Percentiles rank a stretch among this genome's conserved stretches.
These are phyloP conservation scores for Otolemur garnettii DNA, from an alignment of 2,113 vertebrate species.

Conservation along the genomic window DNA sequence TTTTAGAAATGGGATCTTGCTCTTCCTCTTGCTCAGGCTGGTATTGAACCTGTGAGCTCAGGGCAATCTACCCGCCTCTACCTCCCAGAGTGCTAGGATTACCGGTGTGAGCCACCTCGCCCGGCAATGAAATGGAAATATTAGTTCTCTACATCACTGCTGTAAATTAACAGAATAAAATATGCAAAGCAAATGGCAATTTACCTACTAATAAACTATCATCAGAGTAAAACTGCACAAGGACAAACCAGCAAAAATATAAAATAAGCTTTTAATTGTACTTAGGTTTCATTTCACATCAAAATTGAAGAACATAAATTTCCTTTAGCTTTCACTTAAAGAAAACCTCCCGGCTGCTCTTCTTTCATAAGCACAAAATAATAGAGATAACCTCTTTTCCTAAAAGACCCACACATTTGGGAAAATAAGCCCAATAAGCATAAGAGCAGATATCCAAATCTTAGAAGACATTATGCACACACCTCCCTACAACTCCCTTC, in stretches of 20 bases:
- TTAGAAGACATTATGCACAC: neutral
- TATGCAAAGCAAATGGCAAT: neutral
- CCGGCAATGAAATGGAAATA: neutral
- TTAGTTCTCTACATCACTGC: neutral
- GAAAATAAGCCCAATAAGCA: neutral
- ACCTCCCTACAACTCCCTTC: neutral
- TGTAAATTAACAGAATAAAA: neutral
- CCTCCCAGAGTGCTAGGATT: too few species aligned
- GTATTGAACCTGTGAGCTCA: too few species aligned
- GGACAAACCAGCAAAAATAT: neutral
- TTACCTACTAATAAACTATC: neutral
- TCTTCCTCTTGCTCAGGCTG: too few species aligned
- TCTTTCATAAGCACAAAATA: neutral
- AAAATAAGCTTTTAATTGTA: neutral
- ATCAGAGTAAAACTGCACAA: neutral
- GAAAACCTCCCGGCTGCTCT: neutral
- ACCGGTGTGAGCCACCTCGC: too few species aligned
- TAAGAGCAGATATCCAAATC: neutral
- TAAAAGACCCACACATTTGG: neutral
- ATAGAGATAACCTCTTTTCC: neutral
- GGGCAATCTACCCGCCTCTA: too few species aligned
- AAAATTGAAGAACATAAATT: neutral
- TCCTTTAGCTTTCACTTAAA: conserved; percentile 14
- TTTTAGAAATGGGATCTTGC: too few species aligned
- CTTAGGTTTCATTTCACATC: neutral